Base-by-base conservation (phyloP, 2,113 vertebrate species). In the Eulacestoma nigropectus region DNA sequence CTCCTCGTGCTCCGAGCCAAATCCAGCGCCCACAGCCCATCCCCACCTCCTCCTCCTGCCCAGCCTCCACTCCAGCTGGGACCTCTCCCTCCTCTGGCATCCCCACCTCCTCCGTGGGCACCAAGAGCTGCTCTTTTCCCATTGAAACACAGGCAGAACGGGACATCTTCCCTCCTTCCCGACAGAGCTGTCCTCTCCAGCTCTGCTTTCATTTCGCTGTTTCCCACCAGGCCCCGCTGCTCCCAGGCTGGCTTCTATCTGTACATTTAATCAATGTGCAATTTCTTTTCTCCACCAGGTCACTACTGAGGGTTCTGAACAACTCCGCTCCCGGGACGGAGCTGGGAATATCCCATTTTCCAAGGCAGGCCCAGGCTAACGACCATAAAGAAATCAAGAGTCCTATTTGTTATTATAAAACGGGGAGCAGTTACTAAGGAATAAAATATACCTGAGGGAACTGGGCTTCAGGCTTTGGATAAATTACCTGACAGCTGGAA, bases 391-490 rank as follows among this genome's bases (percentile, higher is more conserved):
- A 72, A 93, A 94, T 33, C 47, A 30, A n/a, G 46, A 87, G 64
- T 53, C 56, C 32, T 33, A 29, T 44, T 55, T 76, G 70, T 87
- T 91, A 65, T 80, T 73, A 32, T 12, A 55, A 94, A 85, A 69
- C 2, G 86, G 87, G 89, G 84, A 95, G 79, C 23, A 29, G 84
- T 91, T 87, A 64, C 62, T 29, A 17, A 79, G 89, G 53, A 83
- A 89, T 42, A 33, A 44, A 95, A 89, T 53, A 89, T 6, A 56
- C 93, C 89, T 42, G 21, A 39, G 93, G 94, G 94, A 96, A 44
- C 52, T 7, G 65, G 69, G 42, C 30, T 69, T 87, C 0, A 57
- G 52, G 46, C 60, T 87, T 12, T 6, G 77, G 87, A 89, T 49
- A 52, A 87, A 96, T 93, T 10, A 87, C 89, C 62, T 65, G 42